Evolutionary conservation across 2,888 invertebrate genomes (phyloP).

Genomic region (Halocaridina rubra): DNA sequence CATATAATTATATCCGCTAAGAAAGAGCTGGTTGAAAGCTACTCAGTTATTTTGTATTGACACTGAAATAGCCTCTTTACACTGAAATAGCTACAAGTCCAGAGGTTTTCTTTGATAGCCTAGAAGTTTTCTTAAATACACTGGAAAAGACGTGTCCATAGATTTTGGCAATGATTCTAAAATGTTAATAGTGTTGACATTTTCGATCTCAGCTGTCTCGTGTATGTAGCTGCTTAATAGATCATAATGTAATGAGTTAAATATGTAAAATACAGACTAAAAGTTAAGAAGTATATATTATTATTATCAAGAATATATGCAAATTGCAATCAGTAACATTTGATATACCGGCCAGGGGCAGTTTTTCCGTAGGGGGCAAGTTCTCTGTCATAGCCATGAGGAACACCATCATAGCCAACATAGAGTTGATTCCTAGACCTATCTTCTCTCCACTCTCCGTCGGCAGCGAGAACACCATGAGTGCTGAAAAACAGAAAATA

Average conservation of each 20-base stretch:
- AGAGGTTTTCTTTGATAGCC: no score
- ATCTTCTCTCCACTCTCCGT: slow-evolving; percentile 63
- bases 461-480: slow-evolving; percentile 63
- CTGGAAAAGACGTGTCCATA: no score
- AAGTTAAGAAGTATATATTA: not conserved
- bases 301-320: not conserved
- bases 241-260: not conserved
- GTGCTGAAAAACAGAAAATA: slow-evolving; percentile 55
- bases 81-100: no score
- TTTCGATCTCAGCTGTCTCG: not conserved
- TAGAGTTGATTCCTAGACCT: slow-evolving; percentile 63
- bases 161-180: no score
- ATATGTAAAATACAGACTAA: not conserved
- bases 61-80: no score
- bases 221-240: not conserved
- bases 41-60: no score
- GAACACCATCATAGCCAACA: slow-evolving; percentile 64
- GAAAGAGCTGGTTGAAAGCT: no score
- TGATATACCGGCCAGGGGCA: slow-evolving; percentile 61
- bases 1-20: no score
- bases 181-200: no score
- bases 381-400: slow-evolving; percentile 64
- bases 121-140: no score
- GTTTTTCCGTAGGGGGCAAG: slow-evolving; percentile 61
- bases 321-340: not conserved